phyloP scores from a whole-genome alignment of 2,888 invertebrate genomes.

The Meliscaeva auricollis region DNA sequence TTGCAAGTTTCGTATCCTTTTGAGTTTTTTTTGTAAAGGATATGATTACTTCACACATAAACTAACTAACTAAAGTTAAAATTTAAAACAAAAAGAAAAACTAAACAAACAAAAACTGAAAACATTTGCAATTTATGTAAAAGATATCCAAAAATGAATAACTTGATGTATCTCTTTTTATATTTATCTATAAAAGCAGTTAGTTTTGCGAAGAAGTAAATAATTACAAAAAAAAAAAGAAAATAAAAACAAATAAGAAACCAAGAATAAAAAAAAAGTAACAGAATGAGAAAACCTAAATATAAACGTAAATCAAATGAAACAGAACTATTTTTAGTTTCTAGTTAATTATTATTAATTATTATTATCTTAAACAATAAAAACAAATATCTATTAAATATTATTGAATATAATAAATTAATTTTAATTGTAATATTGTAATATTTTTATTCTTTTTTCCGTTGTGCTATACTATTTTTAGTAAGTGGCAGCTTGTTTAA shows the following conservation, averaged over 20 bases:
- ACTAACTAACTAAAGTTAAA: constrained; percentile 40
- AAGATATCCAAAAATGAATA: constrained; percentile 52
- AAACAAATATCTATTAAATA: not conserved
- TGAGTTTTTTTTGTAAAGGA: constrained; percentile 66
- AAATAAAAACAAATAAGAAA: constrained; percentile 49
- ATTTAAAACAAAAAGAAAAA: constrained; percentile 15
- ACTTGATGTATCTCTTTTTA: constrained; percentile 74
- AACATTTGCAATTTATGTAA: constrained; percentile 57
- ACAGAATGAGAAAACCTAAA: constrained; percentile 52
- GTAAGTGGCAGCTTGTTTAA: constrained; percentile 55
- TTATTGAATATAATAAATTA: constrained; percentile 33
- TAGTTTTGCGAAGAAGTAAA: constrained; percentile 77
- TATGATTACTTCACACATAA: constrained; percentile 58
- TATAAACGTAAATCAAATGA: constrained; percentile 72
- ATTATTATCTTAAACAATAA: constrained; percentile 30
- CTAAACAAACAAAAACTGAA: no score
- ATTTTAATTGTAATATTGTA: constrained; percentile 56
- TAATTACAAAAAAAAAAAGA: constrained; percentile 47
- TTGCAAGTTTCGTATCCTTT: constrained; percentile 69
- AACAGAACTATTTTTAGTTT: constrained; percentile 74
- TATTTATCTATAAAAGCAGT: constrained; percentile 78
- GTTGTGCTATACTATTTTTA: constrained; percentile 73
- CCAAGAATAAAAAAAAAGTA: constrained; percentile 28
- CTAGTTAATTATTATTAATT: constrained; percentile 73
- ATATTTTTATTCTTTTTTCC: constrained; percentile 59